phyloP scores from a whole-genome alignment of 1,140 invertebrate genomes.

The Lordiphosa mommai region DNA sequence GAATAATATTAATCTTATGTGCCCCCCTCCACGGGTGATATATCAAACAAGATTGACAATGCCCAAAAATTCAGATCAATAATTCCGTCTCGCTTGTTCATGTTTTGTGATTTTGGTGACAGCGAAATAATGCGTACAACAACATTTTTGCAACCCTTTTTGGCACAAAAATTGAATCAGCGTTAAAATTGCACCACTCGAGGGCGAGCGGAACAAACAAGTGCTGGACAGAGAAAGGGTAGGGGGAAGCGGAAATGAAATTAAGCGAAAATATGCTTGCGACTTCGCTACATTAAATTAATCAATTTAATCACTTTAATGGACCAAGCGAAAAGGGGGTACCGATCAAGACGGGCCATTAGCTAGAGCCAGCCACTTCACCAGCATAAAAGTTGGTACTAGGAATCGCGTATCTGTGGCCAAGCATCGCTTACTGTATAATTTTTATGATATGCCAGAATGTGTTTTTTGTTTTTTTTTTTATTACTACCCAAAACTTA shows the following conservation, averaged over 20 bases:
- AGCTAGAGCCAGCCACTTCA: conserved; percentile 66
- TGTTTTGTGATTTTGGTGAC: conserved; percentile 36
- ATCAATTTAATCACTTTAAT: conserved; percentile 73
- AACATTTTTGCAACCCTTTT: conserved; percentile 67
- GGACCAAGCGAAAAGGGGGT: neutral
- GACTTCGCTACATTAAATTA: conserved; percentile 66
- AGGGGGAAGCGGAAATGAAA: conserved; percentile 64
- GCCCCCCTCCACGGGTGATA: conserved; percentile 29
- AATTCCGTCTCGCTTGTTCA: conserved; percentile 19
- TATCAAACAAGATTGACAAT: conserved; percentile 73
- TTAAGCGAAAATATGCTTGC: conserved; percentile 73
- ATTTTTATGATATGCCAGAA: conserved; percentile 69
- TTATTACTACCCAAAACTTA: conserved; percentile 36
- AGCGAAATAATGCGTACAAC: conserved; percentile 35
- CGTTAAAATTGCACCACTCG: conserved; percentile 67
- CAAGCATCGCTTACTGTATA: conserved; percentile 59
- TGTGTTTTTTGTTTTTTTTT: conserved; percentile 41
- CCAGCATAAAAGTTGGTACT: conserved; percentile 65
- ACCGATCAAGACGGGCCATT: conserved; percentile 47
- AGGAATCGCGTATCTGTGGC: conserved; percentile 29
- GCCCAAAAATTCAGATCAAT: conserved; percentile 60
- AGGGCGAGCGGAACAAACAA: conserved; percentile 68
- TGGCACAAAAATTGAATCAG: conserved; percentile 30
- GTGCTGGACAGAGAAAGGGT: conserved; percentile 23
- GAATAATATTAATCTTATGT: conserved; percentile 59